Conservation (phyloP, 2,113 vertebrate genomes). For the Aspidoscelis tigris region DNA sequence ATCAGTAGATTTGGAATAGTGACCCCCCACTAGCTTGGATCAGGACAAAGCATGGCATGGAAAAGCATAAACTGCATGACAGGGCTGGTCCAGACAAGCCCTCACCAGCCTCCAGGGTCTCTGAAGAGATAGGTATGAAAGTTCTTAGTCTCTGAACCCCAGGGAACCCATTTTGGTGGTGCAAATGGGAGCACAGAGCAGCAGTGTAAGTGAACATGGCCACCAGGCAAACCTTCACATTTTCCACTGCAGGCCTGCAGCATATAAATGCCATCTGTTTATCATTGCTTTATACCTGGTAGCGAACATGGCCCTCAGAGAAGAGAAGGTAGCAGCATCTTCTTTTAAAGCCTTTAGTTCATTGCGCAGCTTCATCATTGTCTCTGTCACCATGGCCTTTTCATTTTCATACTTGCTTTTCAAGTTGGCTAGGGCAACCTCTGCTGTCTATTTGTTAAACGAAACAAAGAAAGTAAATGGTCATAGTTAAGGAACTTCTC, state of each 20-base stretch:
- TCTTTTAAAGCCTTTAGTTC: slow-evolving; percentile 98
- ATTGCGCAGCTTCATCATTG: slow-evolving; percentile 96
- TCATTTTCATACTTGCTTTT: slow-evolving; percentile 98
- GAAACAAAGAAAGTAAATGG: background rate
- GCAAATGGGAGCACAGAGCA: too few species aligned
- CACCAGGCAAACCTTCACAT: background rate
- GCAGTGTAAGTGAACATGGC: background rate
- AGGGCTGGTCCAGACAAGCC: too few species aligned
- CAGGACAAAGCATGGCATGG: too few species aligned
- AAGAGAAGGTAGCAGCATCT: slow-evolving; percentile 97
- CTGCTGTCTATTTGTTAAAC: slow-evolving; percentile 85
- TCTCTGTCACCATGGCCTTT: slow-evolving; percentile 95
- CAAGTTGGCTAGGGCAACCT: slow-evolving; percentile 95
- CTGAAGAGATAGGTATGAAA: too few species aligned
- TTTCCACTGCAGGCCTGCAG: background rate
- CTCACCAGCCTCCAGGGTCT: too few species aligned
- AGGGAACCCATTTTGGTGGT: too few species aligned
- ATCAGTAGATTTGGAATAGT: too few species aligned
- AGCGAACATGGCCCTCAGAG: slow-evolving; percentile 96
- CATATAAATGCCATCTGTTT: slow-evolving; percentile 2
- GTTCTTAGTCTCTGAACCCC: too few species aligned
- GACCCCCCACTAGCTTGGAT: too few species aligned
- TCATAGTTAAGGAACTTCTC: slow-evolving; percentile 12
- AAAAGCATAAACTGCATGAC: too few species aligned
- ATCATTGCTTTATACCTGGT: slow-evolving; percentile 82